Evolutionary conservation across 2,797 vertebrate genomes (phyloP), one percentile per base, ranked within the genome.

Genomic region (Microctenopoma steveboyesi): DNA sequence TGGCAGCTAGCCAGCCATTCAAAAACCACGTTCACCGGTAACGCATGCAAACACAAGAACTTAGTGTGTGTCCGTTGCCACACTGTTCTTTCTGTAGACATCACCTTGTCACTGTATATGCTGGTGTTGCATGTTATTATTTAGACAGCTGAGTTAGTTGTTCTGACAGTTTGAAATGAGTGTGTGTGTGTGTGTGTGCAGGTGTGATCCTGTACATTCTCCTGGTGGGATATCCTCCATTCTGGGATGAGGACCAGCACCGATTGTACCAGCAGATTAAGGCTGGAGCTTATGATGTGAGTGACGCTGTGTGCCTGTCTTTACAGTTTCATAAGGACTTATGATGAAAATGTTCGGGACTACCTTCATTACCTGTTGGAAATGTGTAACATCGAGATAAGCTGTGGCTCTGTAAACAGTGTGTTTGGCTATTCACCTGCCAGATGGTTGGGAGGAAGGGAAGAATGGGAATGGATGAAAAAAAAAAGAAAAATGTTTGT

Each of bases 241-340:
- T 99, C 93, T 99, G 97, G 97, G 97, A 98, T 51, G 97, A 98
- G 82, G 97, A 99, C 91, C 97, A 99, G 76, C 97, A 99, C 86
- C 92, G 97, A 80, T 96, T 99, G 49, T 99, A 99, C 74, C 97
- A 98, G 88, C 97, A 99, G 91, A 99, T 98, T 81, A 99, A 99
- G 88, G 97, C 97, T 64, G 97, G 97, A 53, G 97, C 97, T 53
- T 99, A 99, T 14, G 97, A 99, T 79, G 97, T 98, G 92, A 81
- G 96, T 93, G 33, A 15, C 4, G 10, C 12, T 18, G 7, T 18
- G 45, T 7, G 7, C 9, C 16, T 18, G 7, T 46, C 16, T n/a
- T n/a, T 46, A 46, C 3, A 46, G 8, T 3, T 46, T 46, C 8
- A 4, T 18, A n/a, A 16, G n/a, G 45, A 18, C 9, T 18, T 18